Conservation (phyloP, 2,888 invertebrate genomes). For the Andrena marginata region DNA sequence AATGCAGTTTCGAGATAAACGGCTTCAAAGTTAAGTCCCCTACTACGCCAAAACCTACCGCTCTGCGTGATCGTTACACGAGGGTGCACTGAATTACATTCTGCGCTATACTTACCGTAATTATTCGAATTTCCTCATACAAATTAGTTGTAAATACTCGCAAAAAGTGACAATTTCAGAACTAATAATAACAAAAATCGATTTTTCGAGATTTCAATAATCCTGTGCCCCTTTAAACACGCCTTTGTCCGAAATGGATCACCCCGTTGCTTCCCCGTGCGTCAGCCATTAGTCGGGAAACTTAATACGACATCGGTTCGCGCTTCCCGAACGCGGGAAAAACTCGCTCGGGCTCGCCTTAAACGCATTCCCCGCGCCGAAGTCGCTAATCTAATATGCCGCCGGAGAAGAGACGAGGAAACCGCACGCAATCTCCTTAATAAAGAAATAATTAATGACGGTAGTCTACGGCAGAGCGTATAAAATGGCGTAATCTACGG, state of each 20-base stretch:
- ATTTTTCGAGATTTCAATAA: too few species aligned
- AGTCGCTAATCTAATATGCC: constrained; percentile 14
- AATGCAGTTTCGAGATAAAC: too few species aligned
- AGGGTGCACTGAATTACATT: too few species aligned
- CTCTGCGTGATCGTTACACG: too few species aligned
- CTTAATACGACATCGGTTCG: background rate
- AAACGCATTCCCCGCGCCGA: background rate
- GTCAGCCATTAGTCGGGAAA: background rate
- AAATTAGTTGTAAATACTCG: too few species aligned
- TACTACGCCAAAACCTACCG: too few species aligned
- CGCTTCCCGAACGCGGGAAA: background rate
- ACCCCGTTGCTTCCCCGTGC: background rate
- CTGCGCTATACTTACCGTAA: too few species aligned
- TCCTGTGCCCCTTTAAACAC: too few species aligned
- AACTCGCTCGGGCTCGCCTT: background rate
- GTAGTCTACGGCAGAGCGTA: background rate
- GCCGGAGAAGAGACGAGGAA: constrained; percentile 4
- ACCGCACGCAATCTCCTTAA: constrained; percentile 43
- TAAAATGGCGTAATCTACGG: constrained; percentile 35
- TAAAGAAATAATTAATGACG: constrained; percentile 48
- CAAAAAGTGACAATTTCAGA: too few species aligned
- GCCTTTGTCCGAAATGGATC: background rate
- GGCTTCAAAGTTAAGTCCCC: too few species aligned
- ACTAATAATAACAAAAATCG: too few species aligned
- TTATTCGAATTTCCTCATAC: too few species aligned